Conservation (phyloP, 2,113 vertebrate genomes). For the Formicarius rufipectus region DNA sequence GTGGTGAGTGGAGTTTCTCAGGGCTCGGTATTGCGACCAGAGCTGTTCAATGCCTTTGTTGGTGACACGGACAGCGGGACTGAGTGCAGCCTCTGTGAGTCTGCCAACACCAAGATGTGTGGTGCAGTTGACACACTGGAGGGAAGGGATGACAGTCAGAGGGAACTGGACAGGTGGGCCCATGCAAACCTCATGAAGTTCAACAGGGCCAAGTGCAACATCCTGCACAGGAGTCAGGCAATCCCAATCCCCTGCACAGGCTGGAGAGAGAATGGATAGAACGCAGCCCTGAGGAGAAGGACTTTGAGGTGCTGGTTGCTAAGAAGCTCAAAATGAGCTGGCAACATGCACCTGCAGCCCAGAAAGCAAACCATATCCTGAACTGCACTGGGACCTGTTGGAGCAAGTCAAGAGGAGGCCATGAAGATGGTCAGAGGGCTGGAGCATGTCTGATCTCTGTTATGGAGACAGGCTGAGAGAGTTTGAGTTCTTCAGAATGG, state of each 20-base stretch:
- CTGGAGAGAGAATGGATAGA: background rate
- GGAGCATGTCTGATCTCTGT: background rate
- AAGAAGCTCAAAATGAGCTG: background rate
- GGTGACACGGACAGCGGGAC: background rate
- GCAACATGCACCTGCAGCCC: background rate
- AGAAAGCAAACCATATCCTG: background rate
- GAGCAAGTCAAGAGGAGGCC: background rate
- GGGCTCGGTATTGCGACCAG: background rate
- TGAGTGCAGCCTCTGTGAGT: background rate
- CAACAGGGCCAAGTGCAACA: background rate
- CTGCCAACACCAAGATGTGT: background rate
- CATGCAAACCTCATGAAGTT: background rate
- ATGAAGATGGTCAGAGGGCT: background rate
- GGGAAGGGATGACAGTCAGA: background rate
- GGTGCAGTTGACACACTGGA: background rate
- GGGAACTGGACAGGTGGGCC: background rate
- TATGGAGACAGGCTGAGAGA: background rate
- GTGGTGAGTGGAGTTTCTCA: accelerated
- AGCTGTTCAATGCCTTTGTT: background rate
- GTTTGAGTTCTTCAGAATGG: background rate
- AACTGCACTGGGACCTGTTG: background rate
- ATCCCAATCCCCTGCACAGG: background rate
- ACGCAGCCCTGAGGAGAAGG: background rate
- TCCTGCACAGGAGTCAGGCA: background rate
- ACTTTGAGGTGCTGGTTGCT: background rate